Conservation (phyloP, 2,113 vertebrate genomes). For the Thamnophis sirtalis region DNA sequence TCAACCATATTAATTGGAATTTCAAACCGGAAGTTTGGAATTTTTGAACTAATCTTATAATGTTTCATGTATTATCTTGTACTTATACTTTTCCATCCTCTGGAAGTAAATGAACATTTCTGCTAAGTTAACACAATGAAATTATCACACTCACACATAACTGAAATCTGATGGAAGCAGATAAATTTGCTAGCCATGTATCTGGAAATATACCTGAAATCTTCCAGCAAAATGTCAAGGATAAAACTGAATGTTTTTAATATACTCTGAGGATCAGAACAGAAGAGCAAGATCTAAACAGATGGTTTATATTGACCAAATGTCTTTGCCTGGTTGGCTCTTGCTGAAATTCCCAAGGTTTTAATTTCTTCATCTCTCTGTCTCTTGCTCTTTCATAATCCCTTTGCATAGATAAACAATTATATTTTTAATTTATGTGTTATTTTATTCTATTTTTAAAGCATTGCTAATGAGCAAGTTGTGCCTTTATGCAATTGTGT, state of each 20-base stretch:
- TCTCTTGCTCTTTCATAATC: neutral
- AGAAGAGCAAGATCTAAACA: conserved; percentile 28
- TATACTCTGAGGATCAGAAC: neutral
- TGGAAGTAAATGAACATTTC: neutral
- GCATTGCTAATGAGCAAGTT: neutral
- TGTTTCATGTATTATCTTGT: neutral
- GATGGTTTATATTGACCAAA: conserved; percentile 26
- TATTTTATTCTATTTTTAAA: neutral
- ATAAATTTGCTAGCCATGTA: neutral
- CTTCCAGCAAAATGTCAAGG: neutral
- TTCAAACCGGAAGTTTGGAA: neutral
- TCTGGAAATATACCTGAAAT: conserved; percentile 8
- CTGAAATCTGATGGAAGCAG: neutral
- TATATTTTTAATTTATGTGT: neutral
- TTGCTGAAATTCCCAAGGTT: neutral
- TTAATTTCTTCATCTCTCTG: neutral
- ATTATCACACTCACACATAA: neutral
- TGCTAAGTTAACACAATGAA: neutral
- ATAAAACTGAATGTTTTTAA: conserved; percentile 12
- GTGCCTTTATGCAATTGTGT: neutral
- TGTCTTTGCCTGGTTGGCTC: neutral
- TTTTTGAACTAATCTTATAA: neutral
- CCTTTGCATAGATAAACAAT: neutral
- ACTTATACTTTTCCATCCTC: neutral
- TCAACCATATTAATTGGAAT: too few relatives aligned